Percentiles rank a stretch among this genome's conserved stretches.
Evolutionary conservation across 2,113 vertebrate species (phyloP).

Genomic region (Oplegnathus fasciatus): DNA sequence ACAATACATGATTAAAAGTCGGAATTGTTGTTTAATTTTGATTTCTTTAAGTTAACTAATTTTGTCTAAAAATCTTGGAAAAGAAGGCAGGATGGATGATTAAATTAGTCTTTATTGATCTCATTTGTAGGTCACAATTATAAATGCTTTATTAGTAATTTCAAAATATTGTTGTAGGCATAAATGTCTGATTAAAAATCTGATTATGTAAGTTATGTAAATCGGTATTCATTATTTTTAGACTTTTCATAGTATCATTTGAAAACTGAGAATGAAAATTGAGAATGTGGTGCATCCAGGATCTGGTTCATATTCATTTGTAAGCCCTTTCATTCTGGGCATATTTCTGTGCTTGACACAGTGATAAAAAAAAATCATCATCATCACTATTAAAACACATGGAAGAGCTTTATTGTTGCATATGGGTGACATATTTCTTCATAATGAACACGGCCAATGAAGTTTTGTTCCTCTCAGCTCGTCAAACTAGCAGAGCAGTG

Average conservation of each 20-base stretch:
- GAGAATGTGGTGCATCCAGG: no score
- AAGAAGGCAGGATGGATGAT: neutral
- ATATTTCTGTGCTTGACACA: neutral
- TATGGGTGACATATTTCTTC: neutral
- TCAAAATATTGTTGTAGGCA: neutral
- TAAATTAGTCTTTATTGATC: neutral
- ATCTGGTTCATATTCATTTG: neutral
- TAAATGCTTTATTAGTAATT: no score
- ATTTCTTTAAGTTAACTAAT: neutral
- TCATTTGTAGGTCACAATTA: neutral
- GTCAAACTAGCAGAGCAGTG: neutral
- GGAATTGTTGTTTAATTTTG: neutral
- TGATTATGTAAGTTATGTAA: neutral
- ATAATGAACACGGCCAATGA: neutral
- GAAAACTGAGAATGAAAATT: neutral
- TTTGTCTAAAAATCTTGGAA: neutral
- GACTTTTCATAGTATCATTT: neutral
- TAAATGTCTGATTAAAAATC: neutral
- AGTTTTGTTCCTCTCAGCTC: neutral
- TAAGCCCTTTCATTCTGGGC: neutral
- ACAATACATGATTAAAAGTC: neutral
- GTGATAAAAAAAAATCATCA: neutral
- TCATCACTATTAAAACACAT: neutral
- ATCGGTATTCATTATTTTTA: neutral
- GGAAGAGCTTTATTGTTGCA: constrained; percentile 6